phyloP scores from a whole-genome alignment of 2,888 invertebrate species.

The Lysandra bellargus region DNA sequence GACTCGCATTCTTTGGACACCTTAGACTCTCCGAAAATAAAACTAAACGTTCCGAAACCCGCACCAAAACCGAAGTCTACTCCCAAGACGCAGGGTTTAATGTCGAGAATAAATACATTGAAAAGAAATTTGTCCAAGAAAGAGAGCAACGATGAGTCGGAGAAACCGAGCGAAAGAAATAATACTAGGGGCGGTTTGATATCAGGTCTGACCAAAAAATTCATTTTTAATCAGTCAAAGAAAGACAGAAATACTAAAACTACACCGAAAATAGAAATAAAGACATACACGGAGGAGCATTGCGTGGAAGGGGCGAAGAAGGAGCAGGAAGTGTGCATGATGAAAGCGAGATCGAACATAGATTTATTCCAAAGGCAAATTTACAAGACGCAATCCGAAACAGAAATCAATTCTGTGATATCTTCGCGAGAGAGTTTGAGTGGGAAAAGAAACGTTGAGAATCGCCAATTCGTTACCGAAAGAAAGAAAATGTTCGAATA shows the following conservation, averaged over 20 bases:
- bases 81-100: conserved; percentile 37
- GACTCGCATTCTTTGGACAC: conserved; percentile 31
- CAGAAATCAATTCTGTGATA: conserved; percentile 64
- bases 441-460: conserved; percentile 37
- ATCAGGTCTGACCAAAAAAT: conserved; percentile 62
- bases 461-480: conserved; percentile 54
- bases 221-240: conserved; percentile 66
- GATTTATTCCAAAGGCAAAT: conserved; percentile 77
- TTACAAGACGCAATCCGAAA: conserved; percentile 64
- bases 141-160: conserved; percentile 36
- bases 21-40: conserved; percentile 38
- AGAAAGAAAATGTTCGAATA: conserved; percentile 65
- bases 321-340: conserved; percentile 68
- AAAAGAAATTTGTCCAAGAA: conserved; percentile 38
- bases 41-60: conserved; percentile 22
- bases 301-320: conserved; percentile 58
- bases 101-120: conserved; percentile 40
- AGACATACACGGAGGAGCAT: conserved; percentile 67
- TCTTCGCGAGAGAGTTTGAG: conserved; percentile 49
- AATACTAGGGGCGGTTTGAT: conserved; percentile 58
- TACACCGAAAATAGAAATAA: conserved; percentile 69
- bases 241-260: conserved; percentile 53
- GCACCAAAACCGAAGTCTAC: conserved; percentile 35
- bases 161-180: conserved; percentile 39
- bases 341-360: conserved; percentile 71